These are phyloP conservation scores for Parnassius glacialis DNA, from an alignment of 2,888 invertebrate genomes.

Conservation along the genomic window DNA sequence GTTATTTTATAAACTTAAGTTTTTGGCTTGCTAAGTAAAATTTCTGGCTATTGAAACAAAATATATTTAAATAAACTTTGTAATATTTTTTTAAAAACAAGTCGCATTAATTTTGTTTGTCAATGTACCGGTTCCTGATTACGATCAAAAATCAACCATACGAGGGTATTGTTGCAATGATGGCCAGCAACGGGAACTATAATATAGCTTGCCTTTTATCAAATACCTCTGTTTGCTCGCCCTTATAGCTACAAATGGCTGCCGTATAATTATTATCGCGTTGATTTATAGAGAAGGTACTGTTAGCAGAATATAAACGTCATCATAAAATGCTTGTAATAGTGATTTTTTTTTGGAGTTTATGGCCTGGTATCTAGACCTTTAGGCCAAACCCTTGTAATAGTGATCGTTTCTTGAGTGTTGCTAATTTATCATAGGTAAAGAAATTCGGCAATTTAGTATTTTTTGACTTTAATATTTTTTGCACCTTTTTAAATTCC, in stretches of 20 bases:
- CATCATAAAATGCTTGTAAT: constrained; percentile 45
- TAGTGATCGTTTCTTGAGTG: constrained; percentile 25
- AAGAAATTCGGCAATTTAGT: not conserved
- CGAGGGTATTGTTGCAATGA: constrained; percentile 31
- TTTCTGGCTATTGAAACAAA: no score
- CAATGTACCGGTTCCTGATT: constrained; percentile 39
- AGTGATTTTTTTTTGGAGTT: no score
- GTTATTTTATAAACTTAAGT: no score
- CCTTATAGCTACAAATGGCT: constrained; percentile 66
- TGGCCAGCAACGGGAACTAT: constrained; percentile 34
- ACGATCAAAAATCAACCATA: constrained; percentile 32
- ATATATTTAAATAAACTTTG: not conserved
- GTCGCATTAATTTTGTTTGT: constrained; percentile 29
- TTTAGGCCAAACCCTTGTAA: no score
- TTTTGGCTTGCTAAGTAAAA: no score
- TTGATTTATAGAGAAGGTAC: constrained; percentile 69
- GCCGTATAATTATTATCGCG: constrained; percentile 72
- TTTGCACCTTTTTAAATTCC: no score
- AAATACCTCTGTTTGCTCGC: constrained; percentile 51
- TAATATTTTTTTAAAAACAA: not conserved
- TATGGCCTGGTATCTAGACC: no score
- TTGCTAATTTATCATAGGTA: constrained; percentile 11
- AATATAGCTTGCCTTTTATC: constrained; percentile 40
- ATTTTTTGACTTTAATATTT: no score
- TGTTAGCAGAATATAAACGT: constrained; percentile 72